Evolutionary conservation across 2,888 invertebrate species (phyloP).

Genomic region (Drosophila neutralis): DNA sequence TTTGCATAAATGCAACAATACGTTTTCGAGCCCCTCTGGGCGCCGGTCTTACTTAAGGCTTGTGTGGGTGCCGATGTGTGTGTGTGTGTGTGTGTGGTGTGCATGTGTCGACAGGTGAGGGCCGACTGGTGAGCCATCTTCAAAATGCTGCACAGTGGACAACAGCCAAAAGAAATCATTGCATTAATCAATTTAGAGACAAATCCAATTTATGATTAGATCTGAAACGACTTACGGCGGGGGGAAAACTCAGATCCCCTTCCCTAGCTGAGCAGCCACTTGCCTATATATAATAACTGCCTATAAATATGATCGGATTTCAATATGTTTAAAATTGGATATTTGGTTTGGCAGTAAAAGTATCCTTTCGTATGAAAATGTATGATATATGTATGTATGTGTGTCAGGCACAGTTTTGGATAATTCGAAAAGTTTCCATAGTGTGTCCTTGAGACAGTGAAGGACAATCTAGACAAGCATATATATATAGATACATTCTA

Average conservation of each 20-base stretch:
- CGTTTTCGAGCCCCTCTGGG: slow-evolving; percentile 39
- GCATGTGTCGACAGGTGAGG: slow-evolving; percentile 26
- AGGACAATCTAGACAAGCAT: too few relatives aligned
- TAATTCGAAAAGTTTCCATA: too few relatives aligned
- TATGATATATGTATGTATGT: background rate
- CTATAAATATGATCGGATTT: background rate
- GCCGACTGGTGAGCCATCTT: slow-evolving; percentile 46
- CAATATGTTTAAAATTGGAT: background rate
- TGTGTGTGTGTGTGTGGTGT: background rate
- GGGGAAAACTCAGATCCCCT: background rate
- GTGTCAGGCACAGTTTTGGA: background rate
- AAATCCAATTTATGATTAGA: background rate
- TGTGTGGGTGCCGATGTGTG: slow-evolving; percentile 2
- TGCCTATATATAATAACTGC: background rate
- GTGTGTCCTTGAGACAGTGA: too few relatives aligned
- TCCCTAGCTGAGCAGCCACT: background rate
- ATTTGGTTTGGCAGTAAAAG: background rate
- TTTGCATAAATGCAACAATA: slow-evolving; percentile 80
- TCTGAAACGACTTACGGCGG: background rate
- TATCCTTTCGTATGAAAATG: background rate
- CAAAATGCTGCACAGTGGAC: slow-evolving; percentile 30
- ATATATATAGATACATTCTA: too few relatives aligned
- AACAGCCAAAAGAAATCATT: background rate
- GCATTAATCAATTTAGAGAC: background rate
- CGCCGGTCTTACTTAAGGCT: slow-evolving; percentile 13